Evolutionary conservation across 2,113 vertebrate species (phyloP), one percentile per base, ranked within the genome.

Genomic region (Piprites chloris): DNA sequence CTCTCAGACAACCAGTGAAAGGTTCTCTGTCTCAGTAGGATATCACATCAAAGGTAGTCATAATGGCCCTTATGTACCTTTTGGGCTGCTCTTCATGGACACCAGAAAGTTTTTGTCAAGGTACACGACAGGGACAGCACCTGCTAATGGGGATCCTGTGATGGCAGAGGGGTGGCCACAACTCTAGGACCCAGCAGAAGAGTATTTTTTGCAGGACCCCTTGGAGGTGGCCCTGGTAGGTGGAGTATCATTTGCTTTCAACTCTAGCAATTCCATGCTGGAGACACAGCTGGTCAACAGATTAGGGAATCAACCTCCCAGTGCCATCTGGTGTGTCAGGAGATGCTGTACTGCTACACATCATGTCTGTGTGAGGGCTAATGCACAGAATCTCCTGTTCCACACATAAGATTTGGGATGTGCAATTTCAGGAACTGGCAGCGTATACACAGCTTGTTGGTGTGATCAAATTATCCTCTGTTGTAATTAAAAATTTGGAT

Each of bases 271-370:
- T 89, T 73, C 77, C 35, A 22, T 61, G 47, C 56, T 87, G 69
- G 65, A 91, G 35, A 27, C 76, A 84, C 92, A 89, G 49, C 85
- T 93, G 87, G 93, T 63, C 89, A 85, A 23, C 61, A 89, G 69
- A 85, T 94, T 71, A 93, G 91, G 52, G 81, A 94, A 68, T 72
- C 81, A 72, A 68, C 39, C 37, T 91, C 61, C 21, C 23, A 35
- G 0, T 89, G 74, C 47, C 87, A 91, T 94, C 81, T 95, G 93
- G 33, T 79, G 19, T 65, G 66, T 94, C 52, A 65, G 4, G 71
- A 85, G 61, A 56, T 72, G 66, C 52, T 82, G 24, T 72, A 20
- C 8, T 61, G 69, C 74, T 63, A 8, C 35, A 35, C 33, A 55
- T n/a, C 16, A 7, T 63, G 56, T 85, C 65, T 87, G 65, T 42